Evolutionary conservation across 2,888 invertebrate species (phyloP).

Genomic region (Scaptomyza reducta): DNA sequence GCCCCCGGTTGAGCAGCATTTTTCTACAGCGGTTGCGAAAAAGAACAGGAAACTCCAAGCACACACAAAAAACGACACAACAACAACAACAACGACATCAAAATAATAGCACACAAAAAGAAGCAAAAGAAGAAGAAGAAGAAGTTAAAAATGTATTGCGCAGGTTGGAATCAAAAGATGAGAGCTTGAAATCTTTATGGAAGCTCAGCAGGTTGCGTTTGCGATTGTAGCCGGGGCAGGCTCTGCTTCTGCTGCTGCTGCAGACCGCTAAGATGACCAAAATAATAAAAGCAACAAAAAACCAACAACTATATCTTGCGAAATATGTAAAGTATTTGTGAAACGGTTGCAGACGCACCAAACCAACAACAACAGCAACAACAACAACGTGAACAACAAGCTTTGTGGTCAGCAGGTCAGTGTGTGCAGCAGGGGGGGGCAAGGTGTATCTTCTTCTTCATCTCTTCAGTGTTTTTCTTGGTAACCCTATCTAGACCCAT

Average conservation of each 20-base stretch:
- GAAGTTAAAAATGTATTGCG: conserved; percentile 45
- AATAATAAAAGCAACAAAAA: conserved; percentile 8
- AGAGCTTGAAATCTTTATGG: conserved; percentile 42
- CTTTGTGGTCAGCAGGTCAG: conserved; percentile 39
- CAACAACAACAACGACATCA: conserved; percentile 8
- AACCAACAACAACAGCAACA: conserved; percentile 28
- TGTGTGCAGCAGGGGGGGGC: not conserved
- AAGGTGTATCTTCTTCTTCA: not conserved
- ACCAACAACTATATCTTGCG: conserved; percentile 47
- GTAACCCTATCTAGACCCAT: conserved; percentile 69
- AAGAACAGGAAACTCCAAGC: conserved; percentile 72
- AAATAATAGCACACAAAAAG: conserved; percentile 29
- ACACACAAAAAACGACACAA: conserved; percentile 26
- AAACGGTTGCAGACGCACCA: conserved; percentile 66
- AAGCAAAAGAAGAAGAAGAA: conserved; percentile 15
- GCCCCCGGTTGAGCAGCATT: conserved; percentile 72
- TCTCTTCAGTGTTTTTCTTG: conserved; percentile 5
- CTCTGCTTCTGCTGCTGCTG: conserved; percentile 27
- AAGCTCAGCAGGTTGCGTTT: conserved; percentile 57
- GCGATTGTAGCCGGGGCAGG: conserved; percentile 73
- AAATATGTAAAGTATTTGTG: conserved; percentile 77
- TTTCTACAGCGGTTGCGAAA: conserved; percentile 72
- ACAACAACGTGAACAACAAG: conserved; percentile 17
- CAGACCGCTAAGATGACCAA: conserved; percentile 41
- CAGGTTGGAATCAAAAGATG: conserved; percentile 54